Conservation (phyloP, 2,113 vertebrate species). For the Noctilio leporinus region DNA sequence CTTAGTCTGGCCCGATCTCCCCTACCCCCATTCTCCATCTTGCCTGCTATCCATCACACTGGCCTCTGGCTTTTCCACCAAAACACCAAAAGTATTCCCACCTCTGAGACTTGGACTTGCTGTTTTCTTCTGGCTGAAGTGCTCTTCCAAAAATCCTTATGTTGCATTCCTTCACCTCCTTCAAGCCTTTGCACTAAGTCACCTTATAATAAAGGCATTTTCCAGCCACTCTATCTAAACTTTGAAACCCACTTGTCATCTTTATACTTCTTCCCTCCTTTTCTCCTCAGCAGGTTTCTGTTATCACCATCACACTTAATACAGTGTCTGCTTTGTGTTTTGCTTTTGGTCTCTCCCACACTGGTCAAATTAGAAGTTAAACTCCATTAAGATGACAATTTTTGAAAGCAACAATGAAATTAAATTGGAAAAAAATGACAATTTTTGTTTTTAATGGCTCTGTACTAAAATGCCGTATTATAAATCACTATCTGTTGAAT, state of each 20-base stretch:
- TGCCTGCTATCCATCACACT: not conserved
- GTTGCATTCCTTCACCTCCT: not conserved
- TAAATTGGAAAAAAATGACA: no score
- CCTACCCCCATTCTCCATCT: not conserved
- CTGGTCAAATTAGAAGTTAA: not conserved
- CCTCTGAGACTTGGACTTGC: not conserved
- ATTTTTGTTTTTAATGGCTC: not conserved
- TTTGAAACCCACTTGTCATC: not conserved
- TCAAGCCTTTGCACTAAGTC: not conserved
- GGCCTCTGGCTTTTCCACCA: not conserved
- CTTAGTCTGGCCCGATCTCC: not conserved
- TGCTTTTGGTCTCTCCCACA: not conserved
- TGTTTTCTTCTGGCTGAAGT: not conserved
- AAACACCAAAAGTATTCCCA: not conserved
- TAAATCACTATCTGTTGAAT: not conserved
- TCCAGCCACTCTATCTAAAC: not conserved
- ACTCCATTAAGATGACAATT: not conserved
- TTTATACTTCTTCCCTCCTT: not conserved
- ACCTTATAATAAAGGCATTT: not conserved
- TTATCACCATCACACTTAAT: not conserved
- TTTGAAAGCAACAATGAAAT: no score
- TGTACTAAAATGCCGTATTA: not conserved
- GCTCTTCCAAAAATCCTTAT: not conserved
- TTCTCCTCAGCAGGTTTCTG: not conserved
- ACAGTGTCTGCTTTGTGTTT: not conserved